A percentile compares a stretch with the other conserved stretches of the same genome.
Conservation (phyloP, 1,140 invertebrate species). For the Drusus annulatus region DNA sequence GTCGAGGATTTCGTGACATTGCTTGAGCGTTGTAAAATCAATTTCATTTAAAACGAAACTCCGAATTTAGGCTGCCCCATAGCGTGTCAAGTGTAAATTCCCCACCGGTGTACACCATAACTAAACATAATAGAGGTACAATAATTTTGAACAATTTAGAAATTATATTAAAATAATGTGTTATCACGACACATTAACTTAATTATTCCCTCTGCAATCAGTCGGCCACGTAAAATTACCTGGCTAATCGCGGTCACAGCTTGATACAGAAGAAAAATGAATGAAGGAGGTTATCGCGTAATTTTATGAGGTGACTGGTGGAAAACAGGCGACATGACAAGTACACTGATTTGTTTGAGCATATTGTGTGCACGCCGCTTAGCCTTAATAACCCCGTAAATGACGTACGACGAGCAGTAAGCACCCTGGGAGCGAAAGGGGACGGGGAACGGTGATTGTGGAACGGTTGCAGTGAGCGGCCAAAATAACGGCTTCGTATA, state of each 20-base stretch:
- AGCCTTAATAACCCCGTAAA: background rate
- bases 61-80: background rate
- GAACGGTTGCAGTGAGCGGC: background rate
- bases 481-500: constrained; percentile 4
- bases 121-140: constrained; percentile 24
- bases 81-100: constrained; percentile 21
- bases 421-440: background rate
- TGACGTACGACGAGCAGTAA: background rate
- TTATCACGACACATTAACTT: constrained; percentile 54
- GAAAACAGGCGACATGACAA: constrained; percentile 27
- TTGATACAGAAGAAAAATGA: background rate
- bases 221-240: constrained; percentile 29
- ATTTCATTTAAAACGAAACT: too few relatives aligned
- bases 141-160: constrained; percentile 37
- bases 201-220: constrained; percentile 47
- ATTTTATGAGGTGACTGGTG: constrained; percentile 2
- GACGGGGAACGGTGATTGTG: background rate
- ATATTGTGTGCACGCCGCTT: constrained; percentile 18
- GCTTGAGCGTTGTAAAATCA: too few relatives aligned
- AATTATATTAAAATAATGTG: constrained; percentile 41
- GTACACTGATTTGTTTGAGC: constrained; percentile 32
- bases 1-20: too few relatives aligned
- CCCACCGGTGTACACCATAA: background rate
- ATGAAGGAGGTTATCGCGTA: constrained; percentile 10
- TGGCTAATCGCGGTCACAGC: constrained; percentile 13